Conservation (phyloP, 2,113 vertebrate species). For the Chaetodon auriga region DNA sequence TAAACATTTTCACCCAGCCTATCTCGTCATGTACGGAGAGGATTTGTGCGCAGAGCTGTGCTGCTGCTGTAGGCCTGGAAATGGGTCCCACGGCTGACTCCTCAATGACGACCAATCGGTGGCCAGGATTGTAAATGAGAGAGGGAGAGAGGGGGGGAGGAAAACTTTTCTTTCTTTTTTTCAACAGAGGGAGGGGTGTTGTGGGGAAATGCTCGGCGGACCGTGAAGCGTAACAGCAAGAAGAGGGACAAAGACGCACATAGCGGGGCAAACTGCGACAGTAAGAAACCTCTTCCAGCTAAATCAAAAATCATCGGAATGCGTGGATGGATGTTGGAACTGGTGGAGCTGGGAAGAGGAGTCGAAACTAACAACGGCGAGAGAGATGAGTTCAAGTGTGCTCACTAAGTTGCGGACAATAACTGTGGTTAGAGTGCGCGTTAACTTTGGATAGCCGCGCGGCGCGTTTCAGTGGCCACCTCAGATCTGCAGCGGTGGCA, state of each 20-base stretch:
- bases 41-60: conserved; percentile 56
- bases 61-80: conserved; percentile 54
- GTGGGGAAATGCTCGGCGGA: conserved; percentile 78
- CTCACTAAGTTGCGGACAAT: conserved; percentile 23
- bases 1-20: conserved; percentile 69
- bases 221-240: conserved; percentile 83
- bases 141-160: conserved; percentile 57
- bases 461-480: conserved; percentile 19
- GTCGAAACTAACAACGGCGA: conserved; percentile 18
- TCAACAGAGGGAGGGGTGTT: conserved; percentile 74
- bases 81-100: conserved; percentile 74
- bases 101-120: conserved; percentile 78
- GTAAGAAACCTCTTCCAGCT: conserved; percentile 41
- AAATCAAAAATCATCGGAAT: conserved; percentile 23
- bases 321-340: conserved; percentile 25
- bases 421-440: conserved; percentile 34
- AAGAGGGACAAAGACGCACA: conserved; percentile 80
- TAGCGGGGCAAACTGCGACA: conserved; percentile 61
- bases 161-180: conserved; percentile 74
- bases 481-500: conserved; percentile 11
- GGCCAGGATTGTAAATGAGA: conserved; percentile 72
- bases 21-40: conserved; percentile 60
- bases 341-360: not conserved
- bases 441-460: conserved; percentile 23
- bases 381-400: conserved; percentile 27